phyloP scores from a whole-genome alignment of 2,113 vertebrate genomes.

The Haemorhous mexicanus region DNA sequence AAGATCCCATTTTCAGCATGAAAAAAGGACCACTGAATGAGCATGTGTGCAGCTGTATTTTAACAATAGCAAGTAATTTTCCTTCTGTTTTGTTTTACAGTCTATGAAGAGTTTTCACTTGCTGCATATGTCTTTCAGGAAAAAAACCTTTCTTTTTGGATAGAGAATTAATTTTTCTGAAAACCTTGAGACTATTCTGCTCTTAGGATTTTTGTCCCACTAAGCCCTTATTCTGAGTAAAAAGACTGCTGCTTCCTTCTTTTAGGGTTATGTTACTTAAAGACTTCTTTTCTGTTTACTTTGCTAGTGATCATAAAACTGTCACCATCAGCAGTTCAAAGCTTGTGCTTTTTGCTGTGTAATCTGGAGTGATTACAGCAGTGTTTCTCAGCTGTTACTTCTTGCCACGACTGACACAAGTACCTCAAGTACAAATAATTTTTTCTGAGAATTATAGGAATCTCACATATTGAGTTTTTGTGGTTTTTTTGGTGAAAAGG shows the following conservation, averaged over 20 bases:
- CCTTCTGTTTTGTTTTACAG: not conserved
- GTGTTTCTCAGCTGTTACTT: not conserved
- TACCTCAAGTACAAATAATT: not conserved
- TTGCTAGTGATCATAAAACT: not conserved
- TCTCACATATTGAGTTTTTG: accelerated
- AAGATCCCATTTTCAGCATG: not conserved
- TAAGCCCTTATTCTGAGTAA: not conserved
- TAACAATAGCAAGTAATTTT: constrained; percentile 1
- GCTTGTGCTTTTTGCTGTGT: not conserved
- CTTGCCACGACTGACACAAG: accelerated
- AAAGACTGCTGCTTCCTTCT: not conserved
- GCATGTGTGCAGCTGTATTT: not conserved
- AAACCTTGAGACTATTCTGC: not conserved
- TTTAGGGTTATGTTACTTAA: not conserved
- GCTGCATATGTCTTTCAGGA: not conserved
- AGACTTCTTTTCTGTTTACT: not conserved
- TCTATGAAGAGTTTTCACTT: not conserved
- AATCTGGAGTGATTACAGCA: not conserved
- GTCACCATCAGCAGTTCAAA: constrained; percentile 9
- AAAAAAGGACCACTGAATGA: not conserved
- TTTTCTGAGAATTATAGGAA: not conserved
- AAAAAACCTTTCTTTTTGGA: not conserved
- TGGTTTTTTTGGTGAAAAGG: not conserved
- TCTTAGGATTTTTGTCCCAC: not conserved
- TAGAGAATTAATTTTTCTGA: not conserved